Conservation (phyloP, 2,797 vertebrate genomes). For the Rousettus madagascariensis region DNA sequence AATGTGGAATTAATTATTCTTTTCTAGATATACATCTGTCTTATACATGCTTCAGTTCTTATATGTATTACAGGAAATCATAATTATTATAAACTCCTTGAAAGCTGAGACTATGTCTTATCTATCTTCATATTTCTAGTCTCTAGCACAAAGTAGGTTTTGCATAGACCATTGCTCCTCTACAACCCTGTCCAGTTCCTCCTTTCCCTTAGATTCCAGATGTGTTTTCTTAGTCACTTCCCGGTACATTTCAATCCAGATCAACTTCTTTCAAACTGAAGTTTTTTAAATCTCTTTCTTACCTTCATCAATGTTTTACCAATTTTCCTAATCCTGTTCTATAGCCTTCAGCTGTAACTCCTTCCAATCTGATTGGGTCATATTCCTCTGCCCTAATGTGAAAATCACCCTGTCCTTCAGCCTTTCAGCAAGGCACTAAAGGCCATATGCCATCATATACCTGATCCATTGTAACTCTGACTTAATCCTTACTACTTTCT, state of each 20-base stretch:
- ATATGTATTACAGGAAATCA: background rate
- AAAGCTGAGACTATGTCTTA: background rate
- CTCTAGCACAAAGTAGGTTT: background rate
- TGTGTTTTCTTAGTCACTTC: background rate
- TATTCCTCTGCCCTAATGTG: background rate
- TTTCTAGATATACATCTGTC: background rate
- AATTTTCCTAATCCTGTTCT: background rate
- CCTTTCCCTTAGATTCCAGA: background rate
- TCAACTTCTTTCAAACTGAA: background rate
- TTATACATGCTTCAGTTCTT: background rate
- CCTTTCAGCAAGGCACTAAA: background rate
- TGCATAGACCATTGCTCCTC: background rate
- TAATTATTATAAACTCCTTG: background rate
- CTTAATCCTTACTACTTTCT: background rate
- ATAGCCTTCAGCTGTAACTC: background rate
- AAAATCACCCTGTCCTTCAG: background rate
- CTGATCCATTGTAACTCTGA: background rate
- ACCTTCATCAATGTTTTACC: background rate
- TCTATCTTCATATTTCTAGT: background rate
- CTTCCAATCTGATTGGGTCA: background rate
- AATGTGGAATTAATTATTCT: background rate
- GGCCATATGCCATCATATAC: background rate
- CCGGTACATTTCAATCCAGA: background rate
- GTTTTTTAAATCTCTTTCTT: background rate
- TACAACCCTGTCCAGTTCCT: background rate